Conservation (phyloP, 2,797 vertebrate species). For the Galagoides demidoff region DNA sequence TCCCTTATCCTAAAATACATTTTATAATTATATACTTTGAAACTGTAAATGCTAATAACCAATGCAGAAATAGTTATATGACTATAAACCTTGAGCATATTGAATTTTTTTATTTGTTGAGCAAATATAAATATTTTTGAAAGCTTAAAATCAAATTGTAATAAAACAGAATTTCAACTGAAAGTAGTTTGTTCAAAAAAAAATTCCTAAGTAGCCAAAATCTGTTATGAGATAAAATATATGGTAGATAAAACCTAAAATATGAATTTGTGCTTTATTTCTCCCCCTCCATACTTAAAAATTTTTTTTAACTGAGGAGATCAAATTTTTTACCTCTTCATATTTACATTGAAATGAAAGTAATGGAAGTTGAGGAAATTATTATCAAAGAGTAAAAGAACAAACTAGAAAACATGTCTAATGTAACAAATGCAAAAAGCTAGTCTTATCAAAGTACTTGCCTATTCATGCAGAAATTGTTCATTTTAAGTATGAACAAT, state of each 20-base stretch:
- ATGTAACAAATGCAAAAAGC: not conserved
- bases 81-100: not conserved
- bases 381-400: not conserved
- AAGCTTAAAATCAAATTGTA: not conserved
- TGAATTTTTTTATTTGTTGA: not conserved
- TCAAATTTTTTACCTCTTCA: not conserved
- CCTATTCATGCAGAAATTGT: not conserved
- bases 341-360: not conserved
- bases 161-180: not conserved
- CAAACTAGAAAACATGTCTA: too few relatives aligned
- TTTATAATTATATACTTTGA: not conserved
- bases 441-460: not conserved
- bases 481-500: not conserved
- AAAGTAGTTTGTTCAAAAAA: not conserved
- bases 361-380: too few relatives aligned
- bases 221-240: not conserved
- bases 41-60: not conserved
- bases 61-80: not conserved
- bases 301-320: not conserved
- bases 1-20: not conserved
- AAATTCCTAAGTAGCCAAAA: not conserved
- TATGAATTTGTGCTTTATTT: not conserved
- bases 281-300: not conserved
- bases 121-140: not conserved
- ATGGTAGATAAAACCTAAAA: not conserved